Evolutionary conservation across 2,888 invertebrate species (phyloP), one percentile per base, ranked within the genome.

Genomic region (Hirtodrosophila confusa): DNA sequence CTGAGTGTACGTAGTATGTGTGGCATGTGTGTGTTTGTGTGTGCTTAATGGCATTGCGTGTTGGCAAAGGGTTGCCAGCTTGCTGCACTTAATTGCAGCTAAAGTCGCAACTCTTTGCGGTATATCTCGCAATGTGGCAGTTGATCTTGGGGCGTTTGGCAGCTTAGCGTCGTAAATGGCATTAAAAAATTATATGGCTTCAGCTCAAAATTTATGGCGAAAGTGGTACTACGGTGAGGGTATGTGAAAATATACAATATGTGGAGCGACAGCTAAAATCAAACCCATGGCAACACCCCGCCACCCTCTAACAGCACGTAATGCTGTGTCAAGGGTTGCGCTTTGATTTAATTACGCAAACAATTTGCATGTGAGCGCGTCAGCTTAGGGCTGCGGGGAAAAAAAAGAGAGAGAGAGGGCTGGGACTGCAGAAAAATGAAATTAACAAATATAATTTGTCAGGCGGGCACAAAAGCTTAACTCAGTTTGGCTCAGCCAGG

Each of bases 391-490:
- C 17, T 17, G 17, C 17, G 17, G 17, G 17, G 17, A 17, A 17
- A 17, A 17, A 17, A 17, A 2, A 17, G 2, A 17, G 1, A 17
- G 12, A 0, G 37, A 37, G 44, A 39, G 40, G 50, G 10, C 37
- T 69, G 63, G 64, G 55, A 53, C 31, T 36, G 5, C 33, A 47
- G 35, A 68, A 53, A 63, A 60, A 45, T 45, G 45, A 48, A 70
- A 68, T 68, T 62, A 63, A 51, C 54, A 51, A 69, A 78, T 56
- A 65, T 50, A 69, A 78, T 75, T 84, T 80, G 72, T 78, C 72
- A 75, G 69, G 23, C 55, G 35, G 27, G 40, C 69, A 57, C 31
- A 55, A 57, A 53, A 69, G 53, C 69, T 64, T n/a, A 60, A 37
- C 61, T 51, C 37, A 39, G n/a, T 47, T 29, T 9, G 17, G 35